Evolutionary conservation across 1,140 invertebrate genomes (phyloP), one percentile per base, ranked within the genome.

Genomic region (Anagrus nilaparvatae): DNA sequence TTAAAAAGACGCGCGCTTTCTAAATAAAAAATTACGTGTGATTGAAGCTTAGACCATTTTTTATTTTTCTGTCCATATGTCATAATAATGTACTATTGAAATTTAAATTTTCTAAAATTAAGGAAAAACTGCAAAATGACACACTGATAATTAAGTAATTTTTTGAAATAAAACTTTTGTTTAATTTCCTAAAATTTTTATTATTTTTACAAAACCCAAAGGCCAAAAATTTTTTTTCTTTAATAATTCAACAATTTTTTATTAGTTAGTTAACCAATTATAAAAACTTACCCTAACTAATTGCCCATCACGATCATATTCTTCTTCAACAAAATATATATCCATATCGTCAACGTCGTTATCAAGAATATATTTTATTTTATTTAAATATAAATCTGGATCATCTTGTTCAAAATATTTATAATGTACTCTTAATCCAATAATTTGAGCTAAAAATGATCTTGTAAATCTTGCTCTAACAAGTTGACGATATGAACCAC

Each of bases 381-480:
- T 95, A 10, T 82, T 82, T 37, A 91, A 69, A 62, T 91, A 95
- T 18, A 95, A 67, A 62, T 94, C 90, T 0, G 91, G 91, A 67
- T 95, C 91, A 59, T 96, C 91, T 69, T 91, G 88, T 58, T 94
- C 89, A 68, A 96, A 96, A 67, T 95, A 92, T 81, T 91, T 93
- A 55, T 92, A 94, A 69, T 93, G 87, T 19, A 95, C 88, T 50
- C 87, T 63, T 23, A 95, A 76, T 23, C 91, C 92, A 56, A 95
- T 94, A 31, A 95, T 77, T 71, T 94, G 90, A 28, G 91, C 91
- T 21, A 95, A 70, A 69, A 95, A 96, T n/a, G 88, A 93, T 40
- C 90, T 73, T 16, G 88, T 86, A 56, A 95, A 92, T 47, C 87
- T 72, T 1, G 91, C 91, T 43, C 89, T 78, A 12, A 96, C 88